Conservation (phyloP, 2,888 invertebrate species). For the Ectobius pallidus region DNA sequence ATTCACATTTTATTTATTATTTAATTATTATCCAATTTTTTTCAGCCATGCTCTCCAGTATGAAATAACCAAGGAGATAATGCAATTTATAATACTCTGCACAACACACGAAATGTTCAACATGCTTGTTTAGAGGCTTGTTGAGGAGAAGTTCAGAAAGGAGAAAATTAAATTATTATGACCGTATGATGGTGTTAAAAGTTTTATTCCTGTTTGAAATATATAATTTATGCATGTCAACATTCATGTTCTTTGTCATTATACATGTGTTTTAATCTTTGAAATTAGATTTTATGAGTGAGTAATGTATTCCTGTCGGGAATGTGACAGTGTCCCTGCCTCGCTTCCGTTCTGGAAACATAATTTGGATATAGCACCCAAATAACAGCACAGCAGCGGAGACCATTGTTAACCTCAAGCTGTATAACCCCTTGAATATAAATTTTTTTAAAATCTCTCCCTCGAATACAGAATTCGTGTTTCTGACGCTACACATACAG, state of each 20-base stretch:
- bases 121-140: too few species aligned
- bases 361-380: too few species aligned
- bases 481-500: too few species aligned
- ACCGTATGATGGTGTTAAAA: background rate
- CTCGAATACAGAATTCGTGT: background rate
- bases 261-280: background rate
- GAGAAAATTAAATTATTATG: too few species aligned
- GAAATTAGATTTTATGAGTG: background rate
- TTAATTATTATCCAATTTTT: too few species aligned
- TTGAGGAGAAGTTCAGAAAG: too few species aligned
- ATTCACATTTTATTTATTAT: too few species aligned
- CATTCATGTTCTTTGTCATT: background rate
- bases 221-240: background rate
- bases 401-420: background rate
- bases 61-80: too few species aligned
- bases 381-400: background rate
- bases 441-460: background rate
- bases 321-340: background rate
- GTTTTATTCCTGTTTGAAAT: background rate
- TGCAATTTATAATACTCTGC: too few species aligned
- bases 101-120: too few species aligned
- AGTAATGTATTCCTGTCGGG: background rate
- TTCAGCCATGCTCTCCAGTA: too few species aligned
- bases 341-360: too few species aligned
- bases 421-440: slow-evolving; percentile 9